Evolutionary conservation across 2,888 invertebrate species (phyloP), one percentile per base, ranked within the genome.

Genomic region (Mythimna vitellina): DNA sequence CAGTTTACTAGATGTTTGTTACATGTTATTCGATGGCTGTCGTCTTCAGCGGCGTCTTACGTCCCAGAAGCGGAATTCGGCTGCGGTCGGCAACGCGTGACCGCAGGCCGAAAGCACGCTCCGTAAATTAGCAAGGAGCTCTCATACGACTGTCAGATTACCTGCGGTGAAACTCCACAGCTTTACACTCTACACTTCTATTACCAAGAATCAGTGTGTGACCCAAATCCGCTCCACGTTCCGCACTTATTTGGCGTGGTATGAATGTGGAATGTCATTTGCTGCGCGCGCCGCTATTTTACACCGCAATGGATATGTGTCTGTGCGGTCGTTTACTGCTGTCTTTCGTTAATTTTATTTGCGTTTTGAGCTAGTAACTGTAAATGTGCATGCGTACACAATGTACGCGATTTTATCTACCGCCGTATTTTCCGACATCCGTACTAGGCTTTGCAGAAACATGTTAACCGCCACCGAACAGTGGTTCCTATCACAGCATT

Each of bases 181-280:
- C 87, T 92, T 89, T 89, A 91, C 89, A 90, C 89, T 89, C 88
- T 79, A 84, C 90, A 91, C 87, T 80, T 92, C 91, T 90, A 94
- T 95, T 94, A 94, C 92, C 81, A 83, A 91, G 90, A 92, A 92
- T 88, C 92, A 90, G 92, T 91, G 92, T 94, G 92, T 94, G 94
- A 94, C 95, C 95, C 88, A 93, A 94, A 95, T 95, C 92, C 86
- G 85, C 67, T 78, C 81, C 81, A 87, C 87, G 90, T 89, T 89
- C 86, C 87, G 86, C 90, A 89, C 89, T 91, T 91, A 93, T 94
- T 94, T 90, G 90, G 92, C 90, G 90, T 91, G 91, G 89, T 88
- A 85, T 88, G 92, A 92, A 92, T 90, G 92, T 87, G 91, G 93
- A 93, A 93, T 93, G 93, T 91, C 92, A 94, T 94, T 95, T 93